A percentile compares a stretch with the other conserved stretches of the same genome.
Conservation (phyloP, 2,888 invertebrate species). For the Loripinus fragilis region DNA sequence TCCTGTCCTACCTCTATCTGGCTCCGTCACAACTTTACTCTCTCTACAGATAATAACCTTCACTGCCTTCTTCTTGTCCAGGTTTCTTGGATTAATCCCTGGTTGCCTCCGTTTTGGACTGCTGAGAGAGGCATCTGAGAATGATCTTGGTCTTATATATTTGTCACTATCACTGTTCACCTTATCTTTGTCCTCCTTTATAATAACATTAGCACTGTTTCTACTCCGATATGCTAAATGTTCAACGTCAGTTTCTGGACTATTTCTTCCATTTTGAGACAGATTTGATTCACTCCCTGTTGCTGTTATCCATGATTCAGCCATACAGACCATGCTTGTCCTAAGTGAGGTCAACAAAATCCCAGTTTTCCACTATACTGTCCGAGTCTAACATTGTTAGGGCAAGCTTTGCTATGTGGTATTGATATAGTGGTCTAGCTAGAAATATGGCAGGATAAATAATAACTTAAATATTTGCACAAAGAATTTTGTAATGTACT, state of each 20-base stretch:
- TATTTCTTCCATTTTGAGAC: neutral
- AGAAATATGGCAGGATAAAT: constrained; percentile 1
- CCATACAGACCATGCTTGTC: constrained; percentile 1
- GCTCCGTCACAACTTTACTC: constrained; percentile 27
- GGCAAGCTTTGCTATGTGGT: neutral
- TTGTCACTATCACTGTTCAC: neutral
- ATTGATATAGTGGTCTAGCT: neutral
- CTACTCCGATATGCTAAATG: too few species aligned
- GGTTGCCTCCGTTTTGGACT: neutral
- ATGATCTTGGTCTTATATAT: constrained; percentile 51
- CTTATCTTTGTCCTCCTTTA: constrained; percentile 1
- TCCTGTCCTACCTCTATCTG: constrained; percentile 3
- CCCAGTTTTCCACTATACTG: neutral
- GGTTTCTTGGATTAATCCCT: neutral
- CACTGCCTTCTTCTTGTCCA: constrained; percentile 30
- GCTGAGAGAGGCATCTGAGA: constrained; percentile 47
- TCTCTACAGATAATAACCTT: constrained; percentile 52
- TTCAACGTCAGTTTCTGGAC: neutral
- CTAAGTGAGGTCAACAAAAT: neutral
- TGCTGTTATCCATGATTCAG: neutral
- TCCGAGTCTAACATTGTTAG: too few species aligned
- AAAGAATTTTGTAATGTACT: constrained; percentile 12
- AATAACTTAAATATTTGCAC: constrained; percentile 10
- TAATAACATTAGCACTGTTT: too few species aligned
- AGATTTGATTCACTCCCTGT: neutral